Evolutionary conservation across 2,113 vertebrate genomes (phyloP).

Genomic region (Gallinago undulata): DNA sequence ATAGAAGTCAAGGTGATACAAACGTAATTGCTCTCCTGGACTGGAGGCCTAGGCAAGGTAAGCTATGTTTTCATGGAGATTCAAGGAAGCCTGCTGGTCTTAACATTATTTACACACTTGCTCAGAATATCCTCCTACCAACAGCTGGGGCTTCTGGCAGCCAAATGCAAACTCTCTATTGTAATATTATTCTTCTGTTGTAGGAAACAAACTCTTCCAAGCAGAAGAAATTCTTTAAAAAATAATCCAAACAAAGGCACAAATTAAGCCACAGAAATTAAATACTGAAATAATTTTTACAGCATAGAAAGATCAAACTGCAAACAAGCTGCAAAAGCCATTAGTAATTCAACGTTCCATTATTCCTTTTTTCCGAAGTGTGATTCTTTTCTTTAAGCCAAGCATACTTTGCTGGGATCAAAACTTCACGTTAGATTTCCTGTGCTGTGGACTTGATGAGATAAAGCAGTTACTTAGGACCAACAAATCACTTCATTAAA

Average conservation of each 20-base stretch:
- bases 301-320: conserved; percentile 35
- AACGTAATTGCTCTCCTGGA: background rate
- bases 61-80: background rate
- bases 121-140: background rate
- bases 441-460: conserved; percentile 17
- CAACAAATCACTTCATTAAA: conserved; percentile 52
- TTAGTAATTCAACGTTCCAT: conserved; percentile 51
- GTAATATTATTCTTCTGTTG: conserved; percentile 18
- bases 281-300: conserved; percentile 46
- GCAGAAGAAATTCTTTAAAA: conserved; percentile 18
- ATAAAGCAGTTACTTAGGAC: conserved; percentile 58
- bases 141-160: conserved; percentile 36
- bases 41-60: background rate
- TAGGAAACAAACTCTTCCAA: conserved; percentile 37
- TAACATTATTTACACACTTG: background rate
- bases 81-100: background rate
- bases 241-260: background rate
- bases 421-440: conserved; percentile 56
- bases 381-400: conserved; percentile 44
- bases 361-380: conserved; percentile 1
- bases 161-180: conserved; percentile 23
- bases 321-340: conserved; percentile 50
- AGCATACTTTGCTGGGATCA: conserved; percentile 45
- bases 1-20: background rate
- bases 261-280: conserved; percentile 47